Base-by-base conservation (phyloP, 2,888 invertebrate species). In the Trypoxylon attenuatum region DNA sequence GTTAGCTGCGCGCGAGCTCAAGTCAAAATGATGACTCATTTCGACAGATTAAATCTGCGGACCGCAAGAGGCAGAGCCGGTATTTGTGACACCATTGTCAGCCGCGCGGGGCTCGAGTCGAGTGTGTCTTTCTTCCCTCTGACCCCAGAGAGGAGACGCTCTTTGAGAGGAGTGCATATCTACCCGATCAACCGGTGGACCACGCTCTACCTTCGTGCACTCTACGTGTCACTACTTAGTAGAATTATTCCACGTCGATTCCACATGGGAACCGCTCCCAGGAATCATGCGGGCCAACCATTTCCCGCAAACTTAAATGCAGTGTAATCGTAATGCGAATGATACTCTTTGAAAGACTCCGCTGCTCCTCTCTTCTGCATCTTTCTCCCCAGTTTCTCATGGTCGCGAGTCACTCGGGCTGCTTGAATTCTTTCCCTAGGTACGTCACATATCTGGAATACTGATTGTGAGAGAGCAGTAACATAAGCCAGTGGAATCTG, bases 1-100 rank as follows among this genome's bases (percentile, higher is more conserved):
- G 54, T 54, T 41, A 57, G 50, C 23, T 25, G 57, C 49, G 53
- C 13, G 25, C 13, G 13, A 13, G 33, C 33, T 13, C 51, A 39
- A 59, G 52, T 74, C 42, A 59, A 65, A 67, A 63, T 52, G 59
- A 23, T 75, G 65, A 75, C 45, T 75, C 70, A 70, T 72, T 75
- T 70, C 58, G 62, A 53, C 70, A 72, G 72, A 75, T 75, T 65
- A 60, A 65, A 75, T 75, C 75, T 72, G 75, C 65, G 58, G 42
- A 61, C 42, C 43, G 55, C 52, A 52, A 63, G 57, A 65, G 71
- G 15, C 57, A 21, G 10, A 10, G 49, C 16, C 46, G 22, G 42
- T 63, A 53, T 74, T 69, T 53, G 66, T 62, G 47, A 23, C 50
- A 18, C 45, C 67, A 75, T 75, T 70, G 75, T 70, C 50, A 54